These are phyloP conservation scores for Halcyon chelicuti DNA, from an alignment of 2,797 vertebrate species.

Conservation along the genomic window DNA sequence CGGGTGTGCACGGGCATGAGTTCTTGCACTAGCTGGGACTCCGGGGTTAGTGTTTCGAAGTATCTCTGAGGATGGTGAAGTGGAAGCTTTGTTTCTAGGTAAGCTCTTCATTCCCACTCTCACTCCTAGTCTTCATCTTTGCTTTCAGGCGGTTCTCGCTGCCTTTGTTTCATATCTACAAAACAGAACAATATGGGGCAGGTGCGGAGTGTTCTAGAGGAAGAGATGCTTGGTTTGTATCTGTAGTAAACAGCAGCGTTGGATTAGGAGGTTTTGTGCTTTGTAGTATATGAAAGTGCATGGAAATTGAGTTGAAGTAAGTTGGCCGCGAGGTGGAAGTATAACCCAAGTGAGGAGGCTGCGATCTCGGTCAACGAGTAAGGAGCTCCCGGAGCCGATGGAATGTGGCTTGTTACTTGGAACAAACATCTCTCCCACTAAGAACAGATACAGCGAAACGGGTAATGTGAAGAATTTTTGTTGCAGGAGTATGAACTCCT, in stretches of 20 bases:
- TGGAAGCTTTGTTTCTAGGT: not conserved
- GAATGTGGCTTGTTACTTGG: rapidly evolving
- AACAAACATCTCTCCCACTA: not conserved
- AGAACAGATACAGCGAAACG: not conserved
- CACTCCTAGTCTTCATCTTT: not conserved
- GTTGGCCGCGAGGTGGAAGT: slow-evolving; percentile 48
- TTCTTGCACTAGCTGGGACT: not conserved
- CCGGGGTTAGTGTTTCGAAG: not conserved
- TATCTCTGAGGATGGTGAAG: not conserved
- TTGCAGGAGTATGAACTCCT: not conserved
- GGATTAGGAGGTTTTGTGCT: rapidly evolving
- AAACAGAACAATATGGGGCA: not conserved
- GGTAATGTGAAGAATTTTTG: too few relatives aligned
- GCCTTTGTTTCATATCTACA: not conserved
- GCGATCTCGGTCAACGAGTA: rapidly evolving
- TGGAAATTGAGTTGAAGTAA: not conserved
- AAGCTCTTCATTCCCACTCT: not conserved
- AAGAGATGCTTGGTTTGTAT: not conserved
- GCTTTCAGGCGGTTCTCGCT: not conserved
- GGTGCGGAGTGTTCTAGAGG: not conserved
- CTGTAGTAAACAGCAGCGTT: rapidly evolving
- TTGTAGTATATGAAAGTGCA: rapidly evolving
- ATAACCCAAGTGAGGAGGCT: not conserved
- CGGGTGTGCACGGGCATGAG: not conserved
- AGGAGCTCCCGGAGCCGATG: not conserved